phyloP scores from a whole-genome alignment of 1,140 invertebrate genomes.

The Leptopilina boulardi region DNA sequence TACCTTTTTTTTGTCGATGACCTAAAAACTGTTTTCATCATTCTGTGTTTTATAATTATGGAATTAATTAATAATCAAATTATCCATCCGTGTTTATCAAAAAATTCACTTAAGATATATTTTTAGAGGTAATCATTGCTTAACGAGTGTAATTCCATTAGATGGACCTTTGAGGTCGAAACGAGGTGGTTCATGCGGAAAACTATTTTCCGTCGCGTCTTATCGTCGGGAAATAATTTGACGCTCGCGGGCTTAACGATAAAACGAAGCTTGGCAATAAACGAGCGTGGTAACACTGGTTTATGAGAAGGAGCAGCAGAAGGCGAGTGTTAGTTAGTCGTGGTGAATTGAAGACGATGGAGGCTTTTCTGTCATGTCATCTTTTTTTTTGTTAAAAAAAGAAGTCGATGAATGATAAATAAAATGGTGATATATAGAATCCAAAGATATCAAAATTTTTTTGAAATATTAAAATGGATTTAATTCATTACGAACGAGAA shows the following conservation, averaged over 20 bases:
- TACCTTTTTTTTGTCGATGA: background rate
- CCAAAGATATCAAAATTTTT: background rate
- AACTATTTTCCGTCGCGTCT: conserved; percentile 31
- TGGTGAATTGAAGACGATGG: background rate
- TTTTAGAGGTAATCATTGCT: conserved; percentile 14
- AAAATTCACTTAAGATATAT: background rate
- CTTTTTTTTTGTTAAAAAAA: background rate
- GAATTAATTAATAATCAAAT: background rate
- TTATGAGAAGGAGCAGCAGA: conserved; percentile 5
- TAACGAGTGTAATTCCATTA: conserved; percentile 26
- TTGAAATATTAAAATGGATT: no score
- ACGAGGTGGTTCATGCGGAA: conserved; percentile 27
- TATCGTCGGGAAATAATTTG: conserved; percentile 29
- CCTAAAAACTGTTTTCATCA: background rate
- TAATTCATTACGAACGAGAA: no score
- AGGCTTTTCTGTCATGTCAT: background rate
- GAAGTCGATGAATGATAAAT: background rate
- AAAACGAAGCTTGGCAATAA: conserved; percentile 22
- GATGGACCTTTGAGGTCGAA: conserved; percentile 10
- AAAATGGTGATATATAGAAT: background rate
- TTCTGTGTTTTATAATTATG: background rate
- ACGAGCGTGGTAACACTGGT: conserved; percentile 30
- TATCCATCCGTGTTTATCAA: background rate
- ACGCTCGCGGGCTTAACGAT: conserved; percentile 30
- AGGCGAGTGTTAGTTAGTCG: background rate